Conservation (phyloP, 2,888 invertebrate genomes). For the Caenorhabditis drosophilae region DNA sequence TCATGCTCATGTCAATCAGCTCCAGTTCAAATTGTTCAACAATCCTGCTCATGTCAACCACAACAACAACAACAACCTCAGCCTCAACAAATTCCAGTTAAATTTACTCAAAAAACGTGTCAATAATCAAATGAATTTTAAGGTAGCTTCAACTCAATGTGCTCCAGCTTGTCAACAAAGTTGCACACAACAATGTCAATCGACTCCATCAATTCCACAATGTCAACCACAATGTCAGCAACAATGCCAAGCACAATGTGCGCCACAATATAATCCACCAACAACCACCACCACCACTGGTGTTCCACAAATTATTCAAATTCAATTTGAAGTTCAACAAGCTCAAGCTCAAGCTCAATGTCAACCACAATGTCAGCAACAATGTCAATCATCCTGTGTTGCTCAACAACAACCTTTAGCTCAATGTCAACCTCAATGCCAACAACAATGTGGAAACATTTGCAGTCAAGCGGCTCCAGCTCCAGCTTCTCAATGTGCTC, state of each 20-base stretch:
- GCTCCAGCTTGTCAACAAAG: conserved; percentile 48
- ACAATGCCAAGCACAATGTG: conserved; percentile 35
- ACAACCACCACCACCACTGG: conserved; percentile 31
- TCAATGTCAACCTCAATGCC: conserved; percentile 38
- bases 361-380: conserved; percentile 48
- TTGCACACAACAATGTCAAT: conserved; percentile 35
- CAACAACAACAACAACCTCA: conserved; percentile 41
- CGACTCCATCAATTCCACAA: conserved; percentile 21
- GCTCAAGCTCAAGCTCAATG: conserved; percentile 48
- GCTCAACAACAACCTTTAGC: conserved; percentile 43
- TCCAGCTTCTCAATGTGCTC: no score
- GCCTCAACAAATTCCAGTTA: conserved; percentile 37
- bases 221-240: conserved; percentile 46
- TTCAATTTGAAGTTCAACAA: conserved; percentile 38
- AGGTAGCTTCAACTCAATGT: conserved; percentile 44
- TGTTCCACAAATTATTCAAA: no score
- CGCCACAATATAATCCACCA: conserved; percentile 22
- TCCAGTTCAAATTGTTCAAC: conserved; percentile 34
- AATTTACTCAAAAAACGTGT: background rate
- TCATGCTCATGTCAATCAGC: conserved; percentile 49
- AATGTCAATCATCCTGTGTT: conserved; percentile 43
- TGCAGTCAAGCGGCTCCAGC: no score
- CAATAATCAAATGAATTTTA: background rate
- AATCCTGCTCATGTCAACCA: conserved; percentile 44
- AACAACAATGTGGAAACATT: no score